Conservation (phyloP, 2,797 vertebrate species). For the Gastrophryne carolinensis region DNA sequence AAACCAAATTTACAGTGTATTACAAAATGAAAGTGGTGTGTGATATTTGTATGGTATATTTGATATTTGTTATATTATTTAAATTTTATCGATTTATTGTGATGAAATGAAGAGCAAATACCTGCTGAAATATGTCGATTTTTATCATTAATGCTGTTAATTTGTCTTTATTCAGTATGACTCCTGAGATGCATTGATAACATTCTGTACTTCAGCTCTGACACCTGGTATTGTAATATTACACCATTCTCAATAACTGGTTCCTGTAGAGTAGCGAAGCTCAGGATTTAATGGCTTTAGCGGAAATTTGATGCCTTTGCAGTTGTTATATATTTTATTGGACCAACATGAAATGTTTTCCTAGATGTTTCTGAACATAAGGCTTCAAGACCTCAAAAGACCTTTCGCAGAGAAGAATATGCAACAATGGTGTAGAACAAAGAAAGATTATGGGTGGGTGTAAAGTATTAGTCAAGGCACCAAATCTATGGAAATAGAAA, state of each 20-base stretch:
- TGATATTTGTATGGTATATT: no score
- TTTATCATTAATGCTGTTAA: no score
- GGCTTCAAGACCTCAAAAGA: conserved; percentile 44
- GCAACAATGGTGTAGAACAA: conserved; percentile 9
- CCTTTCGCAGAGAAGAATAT: conserved; percentile 25
- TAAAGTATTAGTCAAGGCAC: background rate
- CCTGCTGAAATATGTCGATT: no score
- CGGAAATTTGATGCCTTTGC: conserved; percentile 49
- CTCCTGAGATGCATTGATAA: background rate
- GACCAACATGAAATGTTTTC: conserved; percentile 51
- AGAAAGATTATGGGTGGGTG: background rate
- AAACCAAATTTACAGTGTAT: no score
- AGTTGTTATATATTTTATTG: conserved; percentile 51
- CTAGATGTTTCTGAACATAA: conserved; percentile 47
- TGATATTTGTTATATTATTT: no score
- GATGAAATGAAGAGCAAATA: no score
- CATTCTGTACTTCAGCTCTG: conserved; percentile 20
- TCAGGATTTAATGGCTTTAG: conserved; percentile 44
- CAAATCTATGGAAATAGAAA: background rate
- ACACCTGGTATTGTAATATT: conserved; percentile 51
- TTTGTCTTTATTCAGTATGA: no score
- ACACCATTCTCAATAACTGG: conserved; percentile 37
- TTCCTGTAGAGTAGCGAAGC: conserved; percentile 36
- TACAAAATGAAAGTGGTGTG: no score
- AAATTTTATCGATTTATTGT: no score